These are phyloP conservation scores for Drosophila mimetica DNA, from an alignment of 2,888 invertebrate genomes.

Conservation along the genomic window DNA sequence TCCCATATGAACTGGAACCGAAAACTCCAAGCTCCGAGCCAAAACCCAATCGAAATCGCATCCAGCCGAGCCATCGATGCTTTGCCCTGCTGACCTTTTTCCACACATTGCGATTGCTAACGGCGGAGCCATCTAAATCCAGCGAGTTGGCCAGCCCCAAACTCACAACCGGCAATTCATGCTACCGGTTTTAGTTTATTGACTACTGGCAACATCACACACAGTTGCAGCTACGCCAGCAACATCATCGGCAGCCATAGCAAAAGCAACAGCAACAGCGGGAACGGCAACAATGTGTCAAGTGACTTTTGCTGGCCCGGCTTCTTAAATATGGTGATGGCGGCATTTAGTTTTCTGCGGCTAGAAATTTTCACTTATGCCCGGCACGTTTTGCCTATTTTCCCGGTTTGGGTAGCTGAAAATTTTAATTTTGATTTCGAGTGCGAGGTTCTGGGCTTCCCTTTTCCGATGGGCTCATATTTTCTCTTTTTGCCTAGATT, in stretches of 20 bases:
- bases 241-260: constrained; percentile 19
- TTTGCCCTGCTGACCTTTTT: constrained; percentile 64
- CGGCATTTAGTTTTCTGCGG: constrained; percentile 64
- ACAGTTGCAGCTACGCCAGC: constrained; percentile 2
- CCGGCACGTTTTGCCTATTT: constrained; percentile 73
- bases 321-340: constrained; percentile 63
- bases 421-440: constrained; percentile 45
- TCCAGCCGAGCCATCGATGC: constrained; percentile 24
- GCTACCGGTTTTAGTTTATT: constrained; percentile 78
- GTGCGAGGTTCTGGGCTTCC: constrained; percentile 16
- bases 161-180: constrained; percentile 62
- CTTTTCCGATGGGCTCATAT: constrained; percentile 6
- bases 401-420: constrained; percentile 67
- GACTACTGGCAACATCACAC: constrained; percentile 56
- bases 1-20: constrained; percentile 22
- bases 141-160: constrained; percentile 45
- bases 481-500: constrained; percentile 65
- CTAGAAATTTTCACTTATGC: constrained; percentile 76
- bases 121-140: constrained; percentile 38
- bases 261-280: constrained; percentile 29
- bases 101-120: constrained; percentile 51
- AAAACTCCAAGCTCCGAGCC: constrained; percentile 17
- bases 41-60: constrained; percentile 30
- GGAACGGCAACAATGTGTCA: constrained; percentile 50
- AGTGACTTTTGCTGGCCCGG: constrained; percentile 57